phyloP scores from a whole-genome alignment of 2,888 invertebrate species.

The Agelastica alni region DNA sequence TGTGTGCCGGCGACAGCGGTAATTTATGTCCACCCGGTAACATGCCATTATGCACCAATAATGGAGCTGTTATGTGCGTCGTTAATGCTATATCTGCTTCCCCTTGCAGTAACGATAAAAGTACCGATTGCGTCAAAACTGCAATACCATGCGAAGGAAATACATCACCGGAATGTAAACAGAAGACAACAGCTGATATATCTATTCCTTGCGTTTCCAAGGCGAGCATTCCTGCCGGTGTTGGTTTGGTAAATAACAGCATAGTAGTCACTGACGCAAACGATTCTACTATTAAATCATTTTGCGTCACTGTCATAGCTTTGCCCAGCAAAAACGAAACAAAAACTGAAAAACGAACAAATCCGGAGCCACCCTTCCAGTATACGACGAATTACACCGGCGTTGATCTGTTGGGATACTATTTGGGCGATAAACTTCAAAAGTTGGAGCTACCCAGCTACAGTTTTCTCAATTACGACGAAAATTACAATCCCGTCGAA shows the following conservation, averaged over 20 bases:
- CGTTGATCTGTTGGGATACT: constrained; percentile 17
- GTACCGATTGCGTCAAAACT: constrained; percentile 47
- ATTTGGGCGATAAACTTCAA: constrained; percentile 17
- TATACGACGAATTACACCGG: constrained; percentile 24
- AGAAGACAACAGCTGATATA: constrained; percentile 38
- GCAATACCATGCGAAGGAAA: constrained; percentile 49
- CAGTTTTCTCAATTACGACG: constrained; percentile 20
- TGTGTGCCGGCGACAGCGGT: constrained; percentile 50
- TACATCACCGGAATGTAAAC: constrained; percentile 45
- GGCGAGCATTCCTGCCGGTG: constrained; percentile 42
- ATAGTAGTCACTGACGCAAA: constrained; percentile 29
- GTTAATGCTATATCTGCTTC: constrained; percentile 46
- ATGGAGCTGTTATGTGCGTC: constrained; percentile 54
- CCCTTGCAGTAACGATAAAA: constrained; percentile 45
- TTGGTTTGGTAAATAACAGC: constrained; percentile 43
- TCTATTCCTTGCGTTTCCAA: constrained; percentile 50
- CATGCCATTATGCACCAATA: constrained; percentile 50
- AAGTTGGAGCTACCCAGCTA: constrained; percentile 18
- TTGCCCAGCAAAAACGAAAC: constrained; percentile 18
- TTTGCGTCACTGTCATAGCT: constrained; percentile 22
- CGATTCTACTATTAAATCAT: constrained; percentile 14
- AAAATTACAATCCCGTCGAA: constrained; percentile 11
- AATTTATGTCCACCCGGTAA: constrained; percentile 50
- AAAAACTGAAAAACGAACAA: background rate
- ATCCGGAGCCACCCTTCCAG: constrained; percentile 9